These are phyloP conservation scores for Rhegmatorhina hoffmannsi DNA, from an alignment of 2,113 vertebrate species.

Conservation along the genomic window DNA sequence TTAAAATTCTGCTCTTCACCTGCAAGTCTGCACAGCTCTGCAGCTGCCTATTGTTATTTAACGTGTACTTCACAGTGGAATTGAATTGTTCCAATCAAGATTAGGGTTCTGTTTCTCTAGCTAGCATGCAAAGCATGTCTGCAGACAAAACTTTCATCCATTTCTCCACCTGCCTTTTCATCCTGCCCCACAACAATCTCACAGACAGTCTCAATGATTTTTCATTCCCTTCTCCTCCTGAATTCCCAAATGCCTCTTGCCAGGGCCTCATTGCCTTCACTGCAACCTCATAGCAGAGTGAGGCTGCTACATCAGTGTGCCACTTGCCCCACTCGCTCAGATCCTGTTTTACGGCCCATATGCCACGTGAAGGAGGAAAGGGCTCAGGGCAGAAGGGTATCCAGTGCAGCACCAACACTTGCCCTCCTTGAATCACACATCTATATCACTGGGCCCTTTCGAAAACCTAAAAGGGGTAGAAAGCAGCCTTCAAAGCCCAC, in stretches of 20 bases:
- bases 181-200: neutral
- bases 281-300: neutral
- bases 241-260: neutral
- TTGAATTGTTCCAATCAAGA: constrained; percentile 42
- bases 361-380: neutral
- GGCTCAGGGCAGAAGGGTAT: neutral
- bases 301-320: neutral
- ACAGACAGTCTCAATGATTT: neutral
- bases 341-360: neutral
- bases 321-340: neutral
- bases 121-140: constrained; percentile 12
- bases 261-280: neutral
- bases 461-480: neutral
- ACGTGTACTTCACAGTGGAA: neutral
- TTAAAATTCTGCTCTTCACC: constrained; percentile 58
- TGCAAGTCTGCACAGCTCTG: constrained; percentile 53
- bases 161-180: neutral
- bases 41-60: constrained; percentile 31
- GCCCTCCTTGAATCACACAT: fast-evolving
- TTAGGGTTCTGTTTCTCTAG: neutral
- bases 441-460: fast-evolving
- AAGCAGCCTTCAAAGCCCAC: neutral
- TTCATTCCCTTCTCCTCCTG: neutral
- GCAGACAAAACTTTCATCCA: constrained; percentile 11
- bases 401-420: fast-evolving